A percentile compares a stretch with the other conserved stretches of the same genome.
Evolutionary conservation across 2,113 vertebrate genomes (phyloP).

Genomic region (Oxyura jamaicensis): DNA sequence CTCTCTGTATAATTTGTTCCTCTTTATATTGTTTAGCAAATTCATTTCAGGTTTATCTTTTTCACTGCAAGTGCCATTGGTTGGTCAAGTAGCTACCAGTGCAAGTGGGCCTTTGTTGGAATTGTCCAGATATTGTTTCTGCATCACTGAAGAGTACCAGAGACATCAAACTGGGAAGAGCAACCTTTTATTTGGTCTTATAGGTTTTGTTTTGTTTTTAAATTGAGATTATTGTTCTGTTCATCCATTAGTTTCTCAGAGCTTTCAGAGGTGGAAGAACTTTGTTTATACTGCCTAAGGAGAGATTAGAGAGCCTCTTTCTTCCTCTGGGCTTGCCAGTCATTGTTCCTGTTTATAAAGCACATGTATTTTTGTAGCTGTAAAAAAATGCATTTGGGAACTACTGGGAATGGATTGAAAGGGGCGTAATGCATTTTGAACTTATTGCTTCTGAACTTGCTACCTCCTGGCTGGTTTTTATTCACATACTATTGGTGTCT

Average conservation of each 20-base stretch:
- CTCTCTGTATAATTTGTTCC: background rate
- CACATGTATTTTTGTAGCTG: constrained; percentile 1
- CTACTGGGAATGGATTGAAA: background rate
- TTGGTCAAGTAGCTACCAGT: background rate
- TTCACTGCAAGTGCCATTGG: background rate
- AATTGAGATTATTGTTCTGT: background rate
- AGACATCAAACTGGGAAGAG: background rate
- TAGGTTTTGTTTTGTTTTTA: background rate
- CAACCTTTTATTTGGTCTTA: background rate
- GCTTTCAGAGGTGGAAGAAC: constrained; percentile 29
- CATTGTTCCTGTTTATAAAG: constrained; percentile 65
- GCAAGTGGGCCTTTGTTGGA: background rate
- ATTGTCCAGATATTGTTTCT: background rate
- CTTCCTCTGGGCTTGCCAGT: constrained; percentile 43
- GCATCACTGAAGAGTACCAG: background rate
- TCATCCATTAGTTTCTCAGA: constrained; percentile 31
- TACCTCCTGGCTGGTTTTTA: background rate
- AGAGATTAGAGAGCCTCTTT: constrained; percentile 42
- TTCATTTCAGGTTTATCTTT: background rate
- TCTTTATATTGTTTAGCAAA: background rate
- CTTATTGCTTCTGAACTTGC: background rate
- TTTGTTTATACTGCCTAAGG: constrained; percentile 51
- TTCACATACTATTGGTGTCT: background rate
- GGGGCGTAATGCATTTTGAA: background rate
- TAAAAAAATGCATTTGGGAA: background rate